These are phyloP conservation scores for Deroptyus accipitrinus DNA, from an alignment of 2,113 vertebrate genomes.

Conservation along the genomic window DNA sequence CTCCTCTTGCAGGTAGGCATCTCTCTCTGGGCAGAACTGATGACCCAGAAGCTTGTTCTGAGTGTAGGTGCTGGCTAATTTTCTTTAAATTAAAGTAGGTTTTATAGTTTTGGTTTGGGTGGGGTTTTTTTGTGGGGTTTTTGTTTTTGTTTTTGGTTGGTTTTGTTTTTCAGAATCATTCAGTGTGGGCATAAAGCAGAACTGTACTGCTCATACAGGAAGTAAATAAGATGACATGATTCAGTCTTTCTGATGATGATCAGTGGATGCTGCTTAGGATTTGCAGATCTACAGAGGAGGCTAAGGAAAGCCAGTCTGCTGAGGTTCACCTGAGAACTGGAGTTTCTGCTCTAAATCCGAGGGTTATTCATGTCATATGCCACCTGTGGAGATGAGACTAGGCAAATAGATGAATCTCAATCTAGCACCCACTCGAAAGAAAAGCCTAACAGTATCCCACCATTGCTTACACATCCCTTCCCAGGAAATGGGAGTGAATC, in stretches of 20 bases:
- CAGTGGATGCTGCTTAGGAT: background rate
- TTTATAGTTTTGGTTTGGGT: background rate
- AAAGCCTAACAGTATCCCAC: background rate
- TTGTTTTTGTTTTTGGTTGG: background rate
- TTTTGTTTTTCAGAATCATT: background rate
- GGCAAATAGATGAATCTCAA: background rate
- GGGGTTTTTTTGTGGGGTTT: too few relatives aligned
- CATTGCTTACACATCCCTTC: background rate
- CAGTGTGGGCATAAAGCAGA: background rate
- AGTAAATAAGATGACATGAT: background rate
- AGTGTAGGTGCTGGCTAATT: background rate
- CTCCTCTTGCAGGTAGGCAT: background rate
- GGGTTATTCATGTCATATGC: background rate
- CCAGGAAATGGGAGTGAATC: background rate
- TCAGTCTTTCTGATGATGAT: background rate
- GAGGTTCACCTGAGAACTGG: background rate
- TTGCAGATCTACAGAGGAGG: background rate
- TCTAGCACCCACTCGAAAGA: background rate
- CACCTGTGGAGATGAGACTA: background rate
- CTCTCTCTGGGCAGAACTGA: background rate
- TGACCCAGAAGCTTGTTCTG: background rate
- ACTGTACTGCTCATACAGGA: background rate
- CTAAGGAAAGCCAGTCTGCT: background rate
- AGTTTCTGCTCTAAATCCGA: background rate
- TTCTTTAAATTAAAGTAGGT: background rate